Evolutionary conservation across 2,797 vertebrate genomes (phyloP).

Genomic region (Alectoris magna): DNA sequence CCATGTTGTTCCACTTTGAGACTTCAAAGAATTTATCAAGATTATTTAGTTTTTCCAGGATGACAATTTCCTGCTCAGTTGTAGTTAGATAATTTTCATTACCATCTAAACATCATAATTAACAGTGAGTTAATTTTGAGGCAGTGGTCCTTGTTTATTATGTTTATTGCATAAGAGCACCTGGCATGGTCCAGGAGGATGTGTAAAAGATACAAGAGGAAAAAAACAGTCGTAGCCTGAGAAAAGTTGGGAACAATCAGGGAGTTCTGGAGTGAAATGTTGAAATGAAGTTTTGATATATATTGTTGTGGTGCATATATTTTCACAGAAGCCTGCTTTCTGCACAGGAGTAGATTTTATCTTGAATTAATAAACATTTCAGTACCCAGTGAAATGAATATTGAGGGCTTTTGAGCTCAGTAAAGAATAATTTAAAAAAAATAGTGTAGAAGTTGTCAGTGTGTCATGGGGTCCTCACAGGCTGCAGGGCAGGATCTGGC

Average conservation of each 20-base stretch:
- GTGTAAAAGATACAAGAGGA: neutral
- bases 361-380: neutral
- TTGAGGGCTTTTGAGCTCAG: neutral
- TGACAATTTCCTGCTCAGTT: neutral
- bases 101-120: neutral
- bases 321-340: neutral
- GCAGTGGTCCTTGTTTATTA: neutral
- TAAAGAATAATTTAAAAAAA: neutral
- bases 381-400: neutral
- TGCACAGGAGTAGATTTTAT: neutral
- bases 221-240: neutral
- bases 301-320: neutral
- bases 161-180: neutral
- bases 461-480: neutral
- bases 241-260: rapidly evolving
- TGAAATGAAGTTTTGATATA: neutral
- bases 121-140: neutral
- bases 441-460: neutral
- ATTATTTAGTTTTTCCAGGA: neutral
- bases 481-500: no score
- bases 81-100: neutral
- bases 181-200: neutral
- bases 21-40: neutral
- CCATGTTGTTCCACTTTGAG: neutral
- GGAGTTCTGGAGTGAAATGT: neutral